These are phyloP conservation scores for Balearica regulorum DNA, from an alignment of 2,797 vertebrate species.

Conservation along the genomic window DNA sequence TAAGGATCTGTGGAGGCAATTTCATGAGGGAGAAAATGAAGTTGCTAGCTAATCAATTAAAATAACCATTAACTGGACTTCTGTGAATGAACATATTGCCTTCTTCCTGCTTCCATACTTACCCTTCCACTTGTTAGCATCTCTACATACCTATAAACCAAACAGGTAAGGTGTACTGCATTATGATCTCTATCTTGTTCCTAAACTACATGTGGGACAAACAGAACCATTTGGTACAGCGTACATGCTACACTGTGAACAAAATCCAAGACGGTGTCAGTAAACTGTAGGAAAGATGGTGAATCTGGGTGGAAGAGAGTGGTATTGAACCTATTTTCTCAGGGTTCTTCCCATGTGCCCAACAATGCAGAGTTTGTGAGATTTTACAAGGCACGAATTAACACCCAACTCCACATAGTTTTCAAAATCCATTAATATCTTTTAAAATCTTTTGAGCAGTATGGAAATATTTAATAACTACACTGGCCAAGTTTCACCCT, in stretches of 20 bases:
- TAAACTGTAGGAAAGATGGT: neutral
- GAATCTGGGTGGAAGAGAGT: neutral
- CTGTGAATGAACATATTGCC: neutral
- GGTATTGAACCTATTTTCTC: neutral
- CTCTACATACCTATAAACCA: neutral
- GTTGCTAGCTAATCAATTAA: slow-evolving; percentile 57
- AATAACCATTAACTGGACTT: slow-evolving; percentile 53
- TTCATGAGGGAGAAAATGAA: slow-evolving; percentile 60
- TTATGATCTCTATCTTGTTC: neutral
- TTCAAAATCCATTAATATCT: neutral
- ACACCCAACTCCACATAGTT: neutral
- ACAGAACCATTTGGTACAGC: neutral
- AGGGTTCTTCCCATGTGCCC: neutral
- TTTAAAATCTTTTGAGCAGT: neutral
- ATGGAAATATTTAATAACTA: neutral
- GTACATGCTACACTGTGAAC: neutral
- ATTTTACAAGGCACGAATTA: neutral
- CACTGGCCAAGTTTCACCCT: neutral
- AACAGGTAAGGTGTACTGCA: neutral
- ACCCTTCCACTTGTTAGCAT: neutral
- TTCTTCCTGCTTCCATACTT: neutral
- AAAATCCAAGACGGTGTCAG: neutral
- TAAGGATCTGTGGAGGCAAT: slow-evolving; percentile 57
- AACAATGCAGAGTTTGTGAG: neutral
- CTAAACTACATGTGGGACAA: neutral